Evolutionary conservation across 2,113 vertebrate genomes (phyloP).

Genomic region (Morphnarchus princeps): DNA sequence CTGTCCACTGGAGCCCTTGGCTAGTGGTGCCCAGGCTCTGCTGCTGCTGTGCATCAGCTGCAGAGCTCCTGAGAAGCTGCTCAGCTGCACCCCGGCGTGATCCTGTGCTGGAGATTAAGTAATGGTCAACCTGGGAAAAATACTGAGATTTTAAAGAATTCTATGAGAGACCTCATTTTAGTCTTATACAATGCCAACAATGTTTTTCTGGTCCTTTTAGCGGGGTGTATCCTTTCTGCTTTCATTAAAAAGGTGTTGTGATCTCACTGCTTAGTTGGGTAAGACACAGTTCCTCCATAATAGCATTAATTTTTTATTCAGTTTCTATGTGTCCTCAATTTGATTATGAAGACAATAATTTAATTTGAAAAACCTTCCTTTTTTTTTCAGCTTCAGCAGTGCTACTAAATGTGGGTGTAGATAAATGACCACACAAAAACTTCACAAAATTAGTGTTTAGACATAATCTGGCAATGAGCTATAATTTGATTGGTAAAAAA

Average conservation of each 20-base stretch:
- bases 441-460: slow-evolving; percentile 86
- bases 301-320: slow-evolving; percentile 73
- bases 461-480: slow-evolving; percentile 82
- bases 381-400: slow-evolving; percentile 67
- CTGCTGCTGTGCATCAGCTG: rapidly evolving
- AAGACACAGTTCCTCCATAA: slow-evolving; percentile 69
- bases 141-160: background rate
- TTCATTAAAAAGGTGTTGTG: slow-evolving; percentile 39
- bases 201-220: background rate
- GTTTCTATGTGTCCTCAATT: slow-evolving; percentile 70
- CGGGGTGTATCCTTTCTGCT: slow-evolving; percentile 46
- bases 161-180: background rate
- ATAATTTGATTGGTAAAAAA: slow-evolving; percentile 89
- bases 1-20: background rate
- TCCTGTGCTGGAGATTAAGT: background rate
- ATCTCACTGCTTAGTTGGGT: slow-evolving; percentile 48
- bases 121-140: background rate
- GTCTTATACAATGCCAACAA: background rate
- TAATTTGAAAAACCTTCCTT: slow-evolving; percentile 68
- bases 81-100: background rate
- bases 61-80: background rate
- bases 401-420: slow-evolving; percentile 70
- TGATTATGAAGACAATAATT: slow-evolving; percentile 79
- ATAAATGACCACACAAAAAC: slow-evolving; percentile 85
- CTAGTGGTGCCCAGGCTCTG: background rate